Base-by-base conservation (phyloP, 2,113 vertebrate species). In the Gila orcuttii region DNA sequence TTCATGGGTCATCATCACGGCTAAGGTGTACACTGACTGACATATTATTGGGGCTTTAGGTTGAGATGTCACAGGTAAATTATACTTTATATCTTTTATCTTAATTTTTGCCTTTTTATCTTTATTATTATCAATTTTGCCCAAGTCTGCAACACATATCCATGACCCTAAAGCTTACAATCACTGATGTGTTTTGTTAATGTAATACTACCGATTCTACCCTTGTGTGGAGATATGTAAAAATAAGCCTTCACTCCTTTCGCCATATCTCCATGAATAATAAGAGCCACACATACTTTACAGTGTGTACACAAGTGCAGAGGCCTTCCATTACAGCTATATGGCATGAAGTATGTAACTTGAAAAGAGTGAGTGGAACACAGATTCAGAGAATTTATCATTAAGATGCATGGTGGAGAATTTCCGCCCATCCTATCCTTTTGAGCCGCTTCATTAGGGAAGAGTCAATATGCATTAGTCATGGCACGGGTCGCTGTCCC, bases 381-480 rank as follows among this genome's bases (percentile, higher is more conserved):
- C 77, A 10, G 33, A 85, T 62, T 47, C 71, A 33, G 55, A 87
- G 71, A 83, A 90, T 91, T 79, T 66, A 89, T 93, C 92, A 93
- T 91, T 87, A 92, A 92, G 91, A 94, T 89, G 82, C 90, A 92
- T 90, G 74, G 59, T 45, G 79, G 82, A 90, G 78, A 87, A 89
- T 91, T 86, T 91, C 62, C 52, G 84, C 42, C 82, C 75, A 25
- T 90, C 88, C 79, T 87, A 76, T 88, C 89, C 87, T 90, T 93
- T 90, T 85, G 89, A 90, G 87, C 84, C 52, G 87, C 91, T 92
- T 94, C 92, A 93, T 94, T 84, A 93, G 79, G 77, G 86, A 89
- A 91, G 90, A 89, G 92, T 92, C 92, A 93, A 93, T 90, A 91
- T 85, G 87, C 90, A 90, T 93, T 92, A 93, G 91, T 92, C 90